A percentile compares a stretch with the other conserved stretches of the same genome.
Evolutionary conservation across 1,140 invertebrate species (phyloP).

Genomic region (Drosophila ercepeae): DNA sequence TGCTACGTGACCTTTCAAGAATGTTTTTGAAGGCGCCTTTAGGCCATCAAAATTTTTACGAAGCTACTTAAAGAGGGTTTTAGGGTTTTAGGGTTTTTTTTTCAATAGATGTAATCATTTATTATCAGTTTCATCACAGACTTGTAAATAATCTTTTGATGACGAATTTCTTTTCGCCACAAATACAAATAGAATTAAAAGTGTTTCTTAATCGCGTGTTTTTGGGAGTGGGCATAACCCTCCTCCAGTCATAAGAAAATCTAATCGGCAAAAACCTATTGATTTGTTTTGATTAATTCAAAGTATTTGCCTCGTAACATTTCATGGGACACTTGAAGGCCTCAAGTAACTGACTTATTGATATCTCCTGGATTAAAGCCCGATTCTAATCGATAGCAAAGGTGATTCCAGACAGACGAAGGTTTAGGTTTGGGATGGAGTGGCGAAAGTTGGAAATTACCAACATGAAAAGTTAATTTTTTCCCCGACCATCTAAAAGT

Average conservation of each 20-base stretch:
- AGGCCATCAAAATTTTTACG: constrained; percentile 2
- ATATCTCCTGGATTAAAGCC: constrained; percentile 18
- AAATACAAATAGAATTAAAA: constrained; percentile 3
- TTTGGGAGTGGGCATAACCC: constrained; percentile 7
- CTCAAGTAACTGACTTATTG: constrained; percentile 10
- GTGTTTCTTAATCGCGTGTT: background rate
- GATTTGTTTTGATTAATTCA: constrained; percentile 24
- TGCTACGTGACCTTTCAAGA: constrained; percentile 38
- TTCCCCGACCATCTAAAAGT: background rate
- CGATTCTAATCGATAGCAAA: background rate
- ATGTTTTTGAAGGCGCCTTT: background rate
- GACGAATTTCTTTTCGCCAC: background rate
- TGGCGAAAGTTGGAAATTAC: constrained; percentile 10
- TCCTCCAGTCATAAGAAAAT: constrained; percentile 12
- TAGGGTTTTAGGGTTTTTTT: background rate
- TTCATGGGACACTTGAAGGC: constrained; percentile 11
- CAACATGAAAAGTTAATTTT: constrained; percentile 19
- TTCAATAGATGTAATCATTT: background rate
- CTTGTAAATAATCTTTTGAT: background rate
- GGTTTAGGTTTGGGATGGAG: background rate
- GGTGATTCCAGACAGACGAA: too few relatives aligned
- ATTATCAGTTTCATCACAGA: too few relatives aligned
- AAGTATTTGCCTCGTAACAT: background rate
- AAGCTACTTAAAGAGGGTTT: background rate
- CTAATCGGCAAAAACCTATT: constrained; percentile 24